Evolutionary conservation across 2,888 invertebrate genomes (phyloP).

Genomic region (Chalcis sispes): DNA sequence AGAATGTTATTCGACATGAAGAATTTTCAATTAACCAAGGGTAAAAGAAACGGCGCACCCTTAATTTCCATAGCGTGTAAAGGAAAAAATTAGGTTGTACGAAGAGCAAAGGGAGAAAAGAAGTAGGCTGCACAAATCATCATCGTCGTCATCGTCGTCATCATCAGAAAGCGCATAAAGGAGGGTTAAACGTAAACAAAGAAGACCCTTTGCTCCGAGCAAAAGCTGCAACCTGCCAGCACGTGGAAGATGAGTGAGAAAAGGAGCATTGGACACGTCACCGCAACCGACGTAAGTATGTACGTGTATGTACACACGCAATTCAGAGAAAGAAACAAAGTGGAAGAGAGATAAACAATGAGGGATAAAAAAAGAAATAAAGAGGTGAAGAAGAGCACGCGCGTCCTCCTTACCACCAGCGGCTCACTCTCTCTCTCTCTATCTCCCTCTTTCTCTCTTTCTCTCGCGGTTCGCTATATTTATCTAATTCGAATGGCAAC

Average conservation of each 20-base stretch:
- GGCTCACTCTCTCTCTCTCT: too few relatives aligned
- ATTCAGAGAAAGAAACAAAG: background rate
- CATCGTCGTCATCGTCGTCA: background rate
- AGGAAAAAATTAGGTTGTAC: slow-evolving; percentile 31
- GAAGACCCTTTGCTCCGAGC: background rate
- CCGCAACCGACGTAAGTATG: too few relatives aligned
- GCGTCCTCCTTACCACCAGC: slow-evolving; percentile 24
- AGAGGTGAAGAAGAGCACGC: background rate
- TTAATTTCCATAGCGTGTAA: slow-evolving; percentile 35
- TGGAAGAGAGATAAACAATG: background rate
- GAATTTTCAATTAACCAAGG: background rate
- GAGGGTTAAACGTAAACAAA: slow-evolving; percentile 47
- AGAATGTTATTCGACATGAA: background rate
- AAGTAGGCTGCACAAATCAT: background rate
- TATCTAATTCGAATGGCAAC: slow-evolving; percentile 65
- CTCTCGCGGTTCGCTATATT: slow-evolving; percentile 65
- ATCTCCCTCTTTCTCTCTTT: too few relatives aligned
- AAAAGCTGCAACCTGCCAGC: slow-evolving; percentile 34
- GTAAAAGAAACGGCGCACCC: slow-evolving; percentile 6
- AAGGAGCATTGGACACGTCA: slow-evolving; percentile 1
- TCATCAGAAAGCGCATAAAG: background rate
- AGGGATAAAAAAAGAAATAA: background rate
- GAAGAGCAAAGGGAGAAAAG: background rate
- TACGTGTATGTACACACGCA: background rate
- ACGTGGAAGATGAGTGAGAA: background rate